A percentile compares a stretch with the other conserved stretches of the same genome.
These are phyloP conservation scores for Macrotrachela quadricornifera DNA, from an alignment of 1,140 invertebrate genomes.

Conservation along the genomic window DNA sequence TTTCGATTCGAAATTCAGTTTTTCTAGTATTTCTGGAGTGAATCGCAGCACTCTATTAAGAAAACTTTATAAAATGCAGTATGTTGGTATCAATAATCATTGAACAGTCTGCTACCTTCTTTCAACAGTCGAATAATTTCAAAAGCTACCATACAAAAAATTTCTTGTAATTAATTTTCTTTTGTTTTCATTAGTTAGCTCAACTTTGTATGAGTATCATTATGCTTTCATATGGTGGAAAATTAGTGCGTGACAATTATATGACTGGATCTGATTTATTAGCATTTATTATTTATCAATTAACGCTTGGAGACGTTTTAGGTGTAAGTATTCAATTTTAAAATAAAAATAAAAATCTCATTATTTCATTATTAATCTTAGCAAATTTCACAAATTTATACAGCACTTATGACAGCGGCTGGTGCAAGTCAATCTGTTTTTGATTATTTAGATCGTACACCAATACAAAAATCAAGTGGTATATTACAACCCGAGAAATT, in stretches of 20 bases:
- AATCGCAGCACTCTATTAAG: too few relatives aligned
- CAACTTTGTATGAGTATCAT: conserved; percentile 1
- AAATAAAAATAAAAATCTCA: too few relatives aligned
- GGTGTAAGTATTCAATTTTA: too few relatives aligned
- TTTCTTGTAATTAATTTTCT: too few relatives aligned
- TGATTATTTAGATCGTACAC: conserved; percentile 28
- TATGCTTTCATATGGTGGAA: conserved; percentile 2
- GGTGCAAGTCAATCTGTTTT: conserved; percentile 32
- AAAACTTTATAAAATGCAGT: too few relatives aligned
- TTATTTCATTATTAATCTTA: too few relatives aligned
- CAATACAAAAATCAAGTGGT: conserved; percentile 12
- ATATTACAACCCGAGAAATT: conserved; percentile 12
- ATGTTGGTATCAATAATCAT: too few relatives aligned
- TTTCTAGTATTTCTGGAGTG: too few relatives aligned
- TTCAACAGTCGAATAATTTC: too few relatives aligned
- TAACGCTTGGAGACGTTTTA: neutral
- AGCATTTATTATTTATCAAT: conserved; percentile 6
- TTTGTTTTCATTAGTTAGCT: neutral
- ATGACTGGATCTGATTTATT: conserved; percentile 4
- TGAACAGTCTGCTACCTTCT: too few relatives aligned
- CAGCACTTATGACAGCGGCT: conserved; percentile 29
- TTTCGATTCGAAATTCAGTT: too few relatives aligned
- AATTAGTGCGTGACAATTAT: conserved; percentile 1
- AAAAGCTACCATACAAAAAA: too few relatives aligned
- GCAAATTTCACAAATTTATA: conserved; percentile 25